These are phyloP conservation scores for Uropetala carovei DNA, from an alignment of 2,888 invertebrate species.

Conservation along the genomic window DNA sequence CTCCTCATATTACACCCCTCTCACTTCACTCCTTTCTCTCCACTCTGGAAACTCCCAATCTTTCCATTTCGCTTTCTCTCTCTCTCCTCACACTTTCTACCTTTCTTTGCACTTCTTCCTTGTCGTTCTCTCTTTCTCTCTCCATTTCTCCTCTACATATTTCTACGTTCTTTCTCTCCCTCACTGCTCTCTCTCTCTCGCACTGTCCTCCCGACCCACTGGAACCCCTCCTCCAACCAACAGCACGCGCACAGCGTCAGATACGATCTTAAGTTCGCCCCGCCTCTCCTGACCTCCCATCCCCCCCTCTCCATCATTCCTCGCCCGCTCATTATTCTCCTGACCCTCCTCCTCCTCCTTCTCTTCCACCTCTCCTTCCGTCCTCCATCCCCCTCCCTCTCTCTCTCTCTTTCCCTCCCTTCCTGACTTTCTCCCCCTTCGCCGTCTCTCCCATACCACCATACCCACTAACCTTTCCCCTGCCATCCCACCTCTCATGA, in stretches of 20 bases:
- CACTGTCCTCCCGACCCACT: no score
- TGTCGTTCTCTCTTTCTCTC: no score
- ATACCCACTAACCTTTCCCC: neutral
- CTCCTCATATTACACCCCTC: neutral
- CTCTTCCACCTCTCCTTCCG: neutral
- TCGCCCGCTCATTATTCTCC: constrained; percentile 54
- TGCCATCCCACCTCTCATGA: no score
- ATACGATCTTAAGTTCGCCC: constrained; percentile 51
- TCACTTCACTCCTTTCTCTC: neutral
- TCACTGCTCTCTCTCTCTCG: no score
- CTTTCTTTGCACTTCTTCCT: no score
- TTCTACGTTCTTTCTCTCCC: no score
- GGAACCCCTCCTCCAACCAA: neutral
- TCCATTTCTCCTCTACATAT: no score
- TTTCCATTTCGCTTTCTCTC: neutral
- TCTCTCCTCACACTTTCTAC: neutral
- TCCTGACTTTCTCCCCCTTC: neutral
- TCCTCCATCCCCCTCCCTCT: neutral
- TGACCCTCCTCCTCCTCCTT: neutral
- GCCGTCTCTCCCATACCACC: neutral
- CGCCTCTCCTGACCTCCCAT: neutral
- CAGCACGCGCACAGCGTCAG: constrained; percentile 62
- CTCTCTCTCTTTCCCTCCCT: neutral
- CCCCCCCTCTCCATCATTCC: constrained; percentile 9
- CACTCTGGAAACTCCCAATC: neutral